Conservation (phyloP, 1,140 invertebrate genomes). For the Acromyrmex charruanus region DNA sequence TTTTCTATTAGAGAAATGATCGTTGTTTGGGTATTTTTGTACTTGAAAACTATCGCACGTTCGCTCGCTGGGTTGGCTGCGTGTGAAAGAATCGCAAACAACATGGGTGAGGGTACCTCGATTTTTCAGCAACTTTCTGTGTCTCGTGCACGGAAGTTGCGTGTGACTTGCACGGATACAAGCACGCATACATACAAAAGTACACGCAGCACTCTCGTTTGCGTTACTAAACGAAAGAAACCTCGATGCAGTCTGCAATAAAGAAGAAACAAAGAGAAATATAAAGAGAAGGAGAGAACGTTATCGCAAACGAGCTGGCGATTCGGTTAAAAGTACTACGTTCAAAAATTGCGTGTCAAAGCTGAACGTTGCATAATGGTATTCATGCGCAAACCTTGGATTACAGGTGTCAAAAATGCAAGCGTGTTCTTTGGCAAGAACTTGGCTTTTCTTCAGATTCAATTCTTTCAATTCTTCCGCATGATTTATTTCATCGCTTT, state of each 20-base stretch:
- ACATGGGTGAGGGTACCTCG: slow-evolving; percentile 19
- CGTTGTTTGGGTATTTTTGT: slow-evolving; percentile 12
- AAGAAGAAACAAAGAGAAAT: slow-evolving; percentile 44
- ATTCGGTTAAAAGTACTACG: slow-evolving; percentile 57
- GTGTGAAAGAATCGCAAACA: slow-evolving; percentile 45
- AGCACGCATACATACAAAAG: not conserved
- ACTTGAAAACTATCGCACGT: slow-evolving; percentile 3
- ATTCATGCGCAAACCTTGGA: not conserved
- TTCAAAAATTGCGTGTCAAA: slow-evolving; percentile 60
- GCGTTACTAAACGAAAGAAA: slow-evolving; percentile 39
- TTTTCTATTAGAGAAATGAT: not conserved
- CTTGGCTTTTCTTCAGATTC: slow-evolving; percentile 6
- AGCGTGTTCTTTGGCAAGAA: slow-evolving; percentile 22
- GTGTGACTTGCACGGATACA: slow-evolving; percentile 25
- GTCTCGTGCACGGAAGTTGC: slow-evolving; percentile 38
- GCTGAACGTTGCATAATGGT: slow-evolving; percentile 48
- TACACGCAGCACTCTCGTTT: slow-evolving; percentile 31
- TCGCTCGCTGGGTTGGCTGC: not conserved
- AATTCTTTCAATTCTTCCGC: slow-evolving; percentile 39
- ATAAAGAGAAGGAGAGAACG: slow-evolving; percentile 2
- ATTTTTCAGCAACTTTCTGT: slow-evolving; percentile 56
- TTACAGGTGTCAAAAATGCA: slow-evolving; percentile 39
- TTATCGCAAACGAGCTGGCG: slow-evolving; percentile 24
- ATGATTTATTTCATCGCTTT: slow-evolving; percentile 41
- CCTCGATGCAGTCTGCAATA: slow-evolving; percentile 45